Conservation (phyloP, 2,797 vertebrate species). For the Pygocentrus nattereri region DNA sequence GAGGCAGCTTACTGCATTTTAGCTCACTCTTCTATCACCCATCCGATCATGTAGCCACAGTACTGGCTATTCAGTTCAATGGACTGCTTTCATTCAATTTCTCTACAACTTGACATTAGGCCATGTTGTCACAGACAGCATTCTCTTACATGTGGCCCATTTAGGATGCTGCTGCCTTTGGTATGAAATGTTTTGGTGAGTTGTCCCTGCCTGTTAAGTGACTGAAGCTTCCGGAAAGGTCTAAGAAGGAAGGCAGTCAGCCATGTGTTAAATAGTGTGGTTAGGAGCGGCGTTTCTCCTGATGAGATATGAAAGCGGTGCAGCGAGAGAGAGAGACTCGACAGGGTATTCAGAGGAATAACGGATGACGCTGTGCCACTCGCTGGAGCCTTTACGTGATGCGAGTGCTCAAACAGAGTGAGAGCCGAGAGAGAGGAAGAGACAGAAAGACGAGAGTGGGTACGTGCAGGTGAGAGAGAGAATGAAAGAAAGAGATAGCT, state of each 20-base stretch:
- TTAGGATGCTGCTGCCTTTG: neutral
- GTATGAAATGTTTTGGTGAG: slow-evolving; percentile 27
- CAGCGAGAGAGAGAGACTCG: slow-evolving; percentile 71
- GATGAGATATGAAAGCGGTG: slow-evolving; percentile 77
- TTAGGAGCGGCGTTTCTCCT: slow-evolving; percentile 72
- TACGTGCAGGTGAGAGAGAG: slow-evolving; percentile 40
- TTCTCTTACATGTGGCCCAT: neutral
- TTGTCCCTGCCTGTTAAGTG: slow-evolving; percentile 46
- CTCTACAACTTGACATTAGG: neutral
- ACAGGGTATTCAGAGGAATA: slow-evolving; percentile 78
- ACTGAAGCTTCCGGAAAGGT: slow-evolving; percentile 36
- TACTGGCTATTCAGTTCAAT: neutral
- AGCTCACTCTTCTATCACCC: too few species aligned
- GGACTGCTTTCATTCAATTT: neutral
- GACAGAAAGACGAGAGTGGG: slow-evolving; percentile 25
- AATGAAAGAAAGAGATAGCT: slow-evolving; percentile 21
- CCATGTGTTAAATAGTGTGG: slow-evolving; percentile 64
- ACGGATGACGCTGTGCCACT: slow-evolving; percentile 74
- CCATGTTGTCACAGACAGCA: neutral
- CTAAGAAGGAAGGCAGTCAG: slow-evolving; percentile 42
- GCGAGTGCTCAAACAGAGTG: slow-evolving; percentile 25
- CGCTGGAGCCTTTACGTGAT: slow-evolving; percentile 68
- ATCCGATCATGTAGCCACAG: neutral
- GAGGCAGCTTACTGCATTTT: too few species aligned
- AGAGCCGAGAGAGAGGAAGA: slow-evolving; percentile 36